Evolutionary conservation across 2,113 vertebrate species (phyloP), one percentile per base, ranked within the genome.

Genomic region (Ondatra zibethicus): DNA sequence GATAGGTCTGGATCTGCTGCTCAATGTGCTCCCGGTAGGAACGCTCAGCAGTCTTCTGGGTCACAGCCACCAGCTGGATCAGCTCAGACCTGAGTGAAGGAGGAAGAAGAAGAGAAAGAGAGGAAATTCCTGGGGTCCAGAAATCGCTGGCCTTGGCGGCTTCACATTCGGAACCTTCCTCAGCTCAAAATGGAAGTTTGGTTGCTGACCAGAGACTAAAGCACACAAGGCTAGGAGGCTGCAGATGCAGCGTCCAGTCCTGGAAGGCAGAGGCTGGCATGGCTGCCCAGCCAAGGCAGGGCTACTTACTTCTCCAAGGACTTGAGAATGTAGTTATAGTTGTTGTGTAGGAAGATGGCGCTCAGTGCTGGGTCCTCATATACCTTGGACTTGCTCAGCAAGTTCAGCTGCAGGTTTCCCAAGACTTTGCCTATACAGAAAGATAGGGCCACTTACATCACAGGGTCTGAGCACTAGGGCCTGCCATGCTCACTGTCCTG

Each of bases 271-370:
- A 31, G 9, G 73, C 55, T 42, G 65, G 12, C 33, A 52, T 6
- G 0, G n/a, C 23, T 55, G 77, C 45, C 68, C 17, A 61, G n/a
- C 27, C 0, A 0, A 76, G 91, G 82, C 17, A 10, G 78, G 9
- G 77, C 65, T 47, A 98, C 99, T 98, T 97, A 99, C 99, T 99
- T 99, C 97, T 99, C 99, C 98, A 99, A 99, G 39, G 99, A 99
- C 98, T 99, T 99, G 95, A 99, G 99, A 98, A 99, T 99, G 98
- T 99, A 99, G 98, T 99, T 99, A 98, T 99, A 99, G 98, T 99
- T 99, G 98, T 99, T 99, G 98, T 99, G 99, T 65, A 99, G 99
- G 97, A 99, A 99, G 93, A 99, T 99, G 96, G 99, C 99, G 12
- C 99, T 99, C 97, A 99, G 98, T 14, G 99, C 99, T 0, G 99